Evolutionary conservation across 2,113 vertebrate species (phyloP), one percentile per base, ranked within the genome.

Genomic region (Carollia perspicillata): DNA sequence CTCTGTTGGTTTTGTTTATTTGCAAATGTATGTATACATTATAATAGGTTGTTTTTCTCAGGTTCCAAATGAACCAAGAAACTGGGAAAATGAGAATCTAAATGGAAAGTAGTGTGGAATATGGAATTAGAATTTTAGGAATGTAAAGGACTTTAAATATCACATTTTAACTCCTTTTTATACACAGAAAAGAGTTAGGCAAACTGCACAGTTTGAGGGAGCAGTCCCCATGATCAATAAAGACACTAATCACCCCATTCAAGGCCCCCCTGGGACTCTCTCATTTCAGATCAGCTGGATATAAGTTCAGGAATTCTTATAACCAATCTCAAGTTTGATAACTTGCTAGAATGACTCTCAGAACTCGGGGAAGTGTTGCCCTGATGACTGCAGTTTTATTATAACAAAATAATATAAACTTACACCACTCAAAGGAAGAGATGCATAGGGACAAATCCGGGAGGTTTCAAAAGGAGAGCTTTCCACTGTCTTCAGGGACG

Each of bases 31-130:
- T 63, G 20, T 55, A 42, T 37, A 58, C 86, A 80, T 84, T 40
- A 14, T 2, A 74, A 47, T 65, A 65, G n/a, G 9, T 65, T 58
- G 30, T 84, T 87, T 93, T 87, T 40, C 69, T 95, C 49, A 20
- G 23, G n/a, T 92, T 95, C 23, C n/a, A 80, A 63, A 80, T 96
- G 44, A 93, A 89, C 33, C 6, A 89, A 86, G 68, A 66, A 86
- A 51, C 68, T 40, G 40, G 51, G 23, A 33, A 83, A 84, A 86
- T 83, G 37, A 20, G 16, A 84, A 35, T 92, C 1, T 69, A 89
- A 94, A 53, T 93, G 72, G 55, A 93, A 94, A 92, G 17, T 33
- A 22, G 16, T n/a, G 83, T 47, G 35, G 28, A 28, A 60, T 89
- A 37, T 68, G 47, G 20, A 84, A 72, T 60, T 94, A 23, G 49